Base-by-base conservation (phyloP, 2,113 vertebrate species). In the Corythaixoides concolor region DNA sequence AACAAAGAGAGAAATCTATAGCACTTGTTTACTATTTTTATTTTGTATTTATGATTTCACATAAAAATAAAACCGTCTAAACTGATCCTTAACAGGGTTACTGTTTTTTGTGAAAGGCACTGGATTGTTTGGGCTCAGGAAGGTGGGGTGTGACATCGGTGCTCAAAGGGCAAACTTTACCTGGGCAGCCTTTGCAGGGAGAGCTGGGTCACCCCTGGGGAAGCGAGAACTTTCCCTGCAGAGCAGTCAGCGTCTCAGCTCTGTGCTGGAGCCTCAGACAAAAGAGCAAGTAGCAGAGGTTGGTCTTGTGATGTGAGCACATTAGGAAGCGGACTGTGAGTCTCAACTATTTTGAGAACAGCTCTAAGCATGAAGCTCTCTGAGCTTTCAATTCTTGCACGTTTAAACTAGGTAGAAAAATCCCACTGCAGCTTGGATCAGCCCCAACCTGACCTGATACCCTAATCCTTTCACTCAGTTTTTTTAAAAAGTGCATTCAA, bases 21-120 rank as follows among this genome's bases (percentile, higher is more conserved):
- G 96, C 89, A 96, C 89, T 94, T 88, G 93, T 97, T 97, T 96
- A 89, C 79, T 93, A 41, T 92, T 96, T 96, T 96, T 89, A 69
- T 94, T 95, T 96, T 97, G 91, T 96, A 97, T 97, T 97, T 97
- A 97, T 94, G 66, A 62, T 85, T 88, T 95, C 32, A 8, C 62
- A 69, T 95, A 88, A 96, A 96, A 97, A 97, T 97, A 96, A 97
- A 97, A 93, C 4, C 66, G 17, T 83, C 21, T 88, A 89, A 96
- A 85, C 53, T 49, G n/a, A 95, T 32, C 39, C 35, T 49, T 72
- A 58, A n/a, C 5, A 15, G 58, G 47, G 15, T 55, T 21, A 27
- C 35, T 95, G 72, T 80, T 66, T 83, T 95, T 30, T 93, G 33
- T 82, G 73, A 58, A 67, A 75, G n/a, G 27, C 39, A 49, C 2